These are phyloP conservation scores for Lamellibrachia columna DNA, from an alignment of 2,888 invertebrate genomes.

Conservation along the genomic window DNA sequence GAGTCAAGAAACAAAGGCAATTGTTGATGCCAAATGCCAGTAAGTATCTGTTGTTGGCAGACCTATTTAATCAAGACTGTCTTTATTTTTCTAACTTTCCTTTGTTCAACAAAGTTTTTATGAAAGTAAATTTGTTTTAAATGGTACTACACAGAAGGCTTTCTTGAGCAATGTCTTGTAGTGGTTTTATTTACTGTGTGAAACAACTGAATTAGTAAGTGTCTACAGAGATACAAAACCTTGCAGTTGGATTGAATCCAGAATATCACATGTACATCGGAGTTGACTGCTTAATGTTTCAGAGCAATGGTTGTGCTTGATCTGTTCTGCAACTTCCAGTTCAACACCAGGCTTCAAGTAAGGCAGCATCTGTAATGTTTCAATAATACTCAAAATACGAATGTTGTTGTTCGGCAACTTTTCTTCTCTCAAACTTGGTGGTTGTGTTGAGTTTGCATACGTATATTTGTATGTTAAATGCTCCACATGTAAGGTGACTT, in stretches of 20 bases:
- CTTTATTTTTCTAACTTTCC: too few relatives aligned
- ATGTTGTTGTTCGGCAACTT: too few relatives aligned
- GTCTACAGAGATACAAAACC: neutral
- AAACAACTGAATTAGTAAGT: neutral
- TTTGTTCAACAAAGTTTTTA: neutral
- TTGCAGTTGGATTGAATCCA: too few relatives aligned
- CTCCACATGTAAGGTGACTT: too few relatives aligned
- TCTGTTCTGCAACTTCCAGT: conserved; percentile 39
- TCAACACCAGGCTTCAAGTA: conserved; percentile 40
- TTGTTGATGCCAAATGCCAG: too few relatives aligned
- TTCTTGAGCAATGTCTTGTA: neutral
- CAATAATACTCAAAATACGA: too few relatives aligned
- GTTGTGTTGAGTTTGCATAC: too few relatives aligned
- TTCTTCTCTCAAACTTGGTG: too few relatives aligned
- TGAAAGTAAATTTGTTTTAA: neutral
- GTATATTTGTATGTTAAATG: too few relatives aligned
- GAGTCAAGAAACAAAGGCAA: too few relatives aligned
- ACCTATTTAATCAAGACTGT: too few relatives aligned
- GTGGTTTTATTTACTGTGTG: neutral
- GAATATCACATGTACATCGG: neutral
- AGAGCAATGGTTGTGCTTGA: conserved; percentile 40
- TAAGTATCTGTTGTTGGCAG: too few relatives aligned
- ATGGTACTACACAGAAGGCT: neutral
- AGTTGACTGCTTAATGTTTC: neutral
- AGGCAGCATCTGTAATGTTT: neutral